Percentiles rank a stretch among this genome's conserved stretches.
These are phyloP conservation scores for Hesperia comma DNA, from an alignment of 2,888 invertebrate species.

Conservation along the genomic window DNA sequence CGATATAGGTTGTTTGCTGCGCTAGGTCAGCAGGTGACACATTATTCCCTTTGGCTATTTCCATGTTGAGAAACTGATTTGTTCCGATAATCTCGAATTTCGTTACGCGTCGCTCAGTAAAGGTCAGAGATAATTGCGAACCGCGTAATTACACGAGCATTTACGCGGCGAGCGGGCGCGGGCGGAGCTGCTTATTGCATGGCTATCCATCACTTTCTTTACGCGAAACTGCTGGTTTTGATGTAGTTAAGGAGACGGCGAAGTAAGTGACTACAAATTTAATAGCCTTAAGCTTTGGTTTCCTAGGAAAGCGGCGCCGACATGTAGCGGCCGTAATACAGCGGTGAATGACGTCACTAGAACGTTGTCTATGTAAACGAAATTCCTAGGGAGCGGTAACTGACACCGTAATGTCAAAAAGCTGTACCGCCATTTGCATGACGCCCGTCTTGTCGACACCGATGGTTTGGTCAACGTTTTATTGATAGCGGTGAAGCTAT, in stretches of 20 bases:
- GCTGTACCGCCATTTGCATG: too few relatives aligned
- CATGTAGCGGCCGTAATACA: too few relatives aligned
- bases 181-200: not conserved
- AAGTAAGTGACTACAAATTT: not conserved
- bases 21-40: not conserved
- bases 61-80: conserved; percentile 1
- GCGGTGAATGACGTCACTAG: too few relatives aligned
- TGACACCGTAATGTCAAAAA: too few relatives aligned
- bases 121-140: conserved; percentile 58
- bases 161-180: conserved; percentile 28
- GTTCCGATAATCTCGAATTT: conserved; percentile 30
- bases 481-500: too few relatives aligned
- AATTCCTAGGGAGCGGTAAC: too few relatives aligned
- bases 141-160: conserved; percentile 50
- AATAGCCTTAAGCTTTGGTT: too few relatives aligned
- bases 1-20: too few relatives aligned
- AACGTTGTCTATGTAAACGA: too few relatives aligned
- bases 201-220: conserved; percentile 33
- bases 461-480: too few relatives aligned
- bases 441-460: too few relatives aligned
- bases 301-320: too few relatives aligned
- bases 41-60: not conserved
- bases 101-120: conserved; percentile 51
- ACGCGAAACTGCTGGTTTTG: conserved; percentile 22
- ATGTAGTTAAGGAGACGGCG: conserved; percentile 1